These are phyloP conservation scores for Steinernema khuongi DNA, from an alignment of 1,140 invertebrate species.

Conservation along the genomic window DNA sequence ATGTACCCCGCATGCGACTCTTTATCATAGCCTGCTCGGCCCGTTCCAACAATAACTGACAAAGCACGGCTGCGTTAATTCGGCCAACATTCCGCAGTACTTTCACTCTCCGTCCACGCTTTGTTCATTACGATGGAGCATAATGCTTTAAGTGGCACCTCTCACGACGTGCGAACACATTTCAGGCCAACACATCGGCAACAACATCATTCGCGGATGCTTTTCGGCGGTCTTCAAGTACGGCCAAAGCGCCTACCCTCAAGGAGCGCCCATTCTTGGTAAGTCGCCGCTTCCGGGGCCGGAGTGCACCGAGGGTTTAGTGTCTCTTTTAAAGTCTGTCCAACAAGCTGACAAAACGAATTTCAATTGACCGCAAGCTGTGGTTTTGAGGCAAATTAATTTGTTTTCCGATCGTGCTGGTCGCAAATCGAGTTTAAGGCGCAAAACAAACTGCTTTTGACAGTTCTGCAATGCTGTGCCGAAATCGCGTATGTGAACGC, in stretches of 20 bases:
- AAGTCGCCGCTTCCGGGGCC: too few species aligned
- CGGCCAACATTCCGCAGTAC: too few species aligned
- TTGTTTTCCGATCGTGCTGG: not conserved
- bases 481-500: not conserved
- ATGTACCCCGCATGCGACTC: not conserved
- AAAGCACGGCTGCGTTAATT: too few species aligned
- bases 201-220: conserved; percentile 51
- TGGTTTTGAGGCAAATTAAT: not conserved
- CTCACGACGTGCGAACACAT: not conserved
- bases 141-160: conserved; percentile 3
- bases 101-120: not conserved
- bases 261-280: conserved; percentile 13
- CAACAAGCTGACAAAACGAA: not conserved
- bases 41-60: too few species aligned
- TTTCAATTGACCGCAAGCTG: not conserved
- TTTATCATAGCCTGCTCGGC: too few species aligned
- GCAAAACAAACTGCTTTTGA: conserved; percentile 12
- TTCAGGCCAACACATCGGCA: conserved; percentile 50
- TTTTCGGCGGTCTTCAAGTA: conserved; percentile 52
- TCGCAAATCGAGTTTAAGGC: conserved; percentile 9
- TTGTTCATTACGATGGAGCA: not conserved
- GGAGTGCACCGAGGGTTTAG: too few species aligned
- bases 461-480: not conserved
- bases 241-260: conserved; percentile 39
- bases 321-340: not conserved